Evolutionary conservation across 2,113 vertebrate species (phyloP), one percentile per base, ranked within the genome.

Genomic region (Platysteira castanea): DNA sequence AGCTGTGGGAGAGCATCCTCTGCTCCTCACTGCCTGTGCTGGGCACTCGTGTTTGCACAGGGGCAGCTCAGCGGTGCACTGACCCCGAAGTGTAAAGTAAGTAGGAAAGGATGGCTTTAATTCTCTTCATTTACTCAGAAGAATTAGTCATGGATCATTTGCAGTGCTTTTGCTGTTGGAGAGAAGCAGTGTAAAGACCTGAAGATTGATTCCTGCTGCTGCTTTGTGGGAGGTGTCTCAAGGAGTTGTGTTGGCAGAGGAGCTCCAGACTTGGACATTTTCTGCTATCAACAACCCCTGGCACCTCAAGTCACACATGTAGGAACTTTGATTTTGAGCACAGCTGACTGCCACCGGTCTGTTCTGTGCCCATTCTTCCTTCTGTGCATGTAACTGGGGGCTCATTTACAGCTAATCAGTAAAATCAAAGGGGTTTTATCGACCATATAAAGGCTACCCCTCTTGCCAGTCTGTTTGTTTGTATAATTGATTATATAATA

Each of bases 101-200:
- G 61, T 13, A 26, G 77, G 75, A n/a, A 28, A 54, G 83, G 53
- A 64, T 49, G 56, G 83, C 61, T 88, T 75, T 68, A 74, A 71
- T 86, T 73, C 21, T 76, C 68, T 63, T 77, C 30, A 4, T 96
- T 92, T 89, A 53, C 90, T 84, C 37, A 2, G 57, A 23, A 47
- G 85, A 90, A 92, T 95, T 84, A 92, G 93, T 60, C 44, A 30
- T 28, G 85, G 88, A 63, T 93, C 79, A 24, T 87, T 93, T 96
- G 68, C 79, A 52, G 39, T 27, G 82, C 9, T 77, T 74, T 50
- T 84, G 67, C 83, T 74, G 87, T 71, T 74, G 19, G 2, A 39
- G 63, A 46, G 76, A 11, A 37, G 60, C 54, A 35, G 15, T 5
- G 54, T 50, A 79, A 91, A 70, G 74, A 91, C 47, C 42, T 61